Percentiles rank a stretch among this genome's conserved stretches.
These are phyloP conservation scores for Pyrocephalus nanus DNA, from an alignment of 2,797 vertebrate genomes.

Conservation along the genomic window DNA sequence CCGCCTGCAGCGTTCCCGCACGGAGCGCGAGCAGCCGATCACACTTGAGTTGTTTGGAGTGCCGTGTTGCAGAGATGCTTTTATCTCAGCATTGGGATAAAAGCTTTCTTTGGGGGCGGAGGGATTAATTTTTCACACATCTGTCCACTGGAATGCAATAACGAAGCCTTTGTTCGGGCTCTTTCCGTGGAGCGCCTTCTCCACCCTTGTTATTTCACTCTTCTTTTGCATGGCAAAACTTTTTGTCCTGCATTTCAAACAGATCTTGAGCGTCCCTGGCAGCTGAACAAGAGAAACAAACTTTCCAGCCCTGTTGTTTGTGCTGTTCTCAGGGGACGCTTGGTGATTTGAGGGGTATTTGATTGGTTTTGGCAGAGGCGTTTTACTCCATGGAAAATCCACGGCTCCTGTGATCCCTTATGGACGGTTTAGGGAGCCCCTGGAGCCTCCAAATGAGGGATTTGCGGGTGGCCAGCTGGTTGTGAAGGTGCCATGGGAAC, in stretches of 20 bases:
- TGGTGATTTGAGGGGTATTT: conserved; percentile 21
- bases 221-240: conserved; percentile 54
- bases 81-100: conserved; percentile 56
- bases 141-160: conserved; percentile 51
- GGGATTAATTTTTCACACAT: conserved; percentile 60
- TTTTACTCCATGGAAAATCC: background rate
- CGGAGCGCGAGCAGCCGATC: background rate
- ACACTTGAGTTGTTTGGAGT: background rate
- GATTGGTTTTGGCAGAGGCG: conserved; percentile 25
- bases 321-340: background rate
- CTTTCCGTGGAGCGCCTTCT: conserved; percentile 15
- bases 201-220: conserved; percentile 35
- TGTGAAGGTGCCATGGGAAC: background rate
- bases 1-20: background rate
- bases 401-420: background rate
- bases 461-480: background rate
- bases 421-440: background rate
- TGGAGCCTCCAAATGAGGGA: background rate
- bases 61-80: conserved; percentile 10
- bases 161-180: conserved; percentile 49
- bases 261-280: conserved; percentile 53
- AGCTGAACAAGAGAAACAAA: conserved; percentile 53
- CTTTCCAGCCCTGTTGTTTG: background rate
- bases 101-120: conserved; percentile 42
- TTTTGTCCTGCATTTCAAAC: conserved; percentile 57